Base-by-base conservation (phyloP, 2,888 invertebrate species). In the Allophyes oxyacanthae region DNA sequence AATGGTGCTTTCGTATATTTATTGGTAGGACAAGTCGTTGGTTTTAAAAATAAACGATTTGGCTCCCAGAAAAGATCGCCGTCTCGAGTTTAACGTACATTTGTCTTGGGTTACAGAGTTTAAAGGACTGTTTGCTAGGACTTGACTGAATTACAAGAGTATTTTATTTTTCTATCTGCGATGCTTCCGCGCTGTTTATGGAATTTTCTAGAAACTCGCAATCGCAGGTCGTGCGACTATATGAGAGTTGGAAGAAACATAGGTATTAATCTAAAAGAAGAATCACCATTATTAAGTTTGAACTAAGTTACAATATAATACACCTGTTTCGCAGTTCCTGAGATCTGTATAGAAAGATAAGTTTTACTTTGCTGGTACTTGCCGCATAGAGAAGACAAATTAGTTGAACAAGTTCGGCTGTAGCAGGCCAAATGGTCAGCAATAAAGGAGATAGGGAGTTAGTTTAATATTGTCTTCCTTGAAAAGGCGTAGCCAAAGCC, bases 21-120 rank as follows among this genome's bases (percentile, higher is more conserved):
- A 72, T 77, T 62, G 52, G 59, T 67, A 53, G 58, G 60, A 75
- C 72, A 70, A 60, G 49, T 63, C 43, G 36, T n/a, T 41, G 42
- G 54, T 58, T 70, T 45, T 62, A 64, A 75, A 76, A 77, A 76
- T 76, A 76, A 75, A 77, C 58, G 55, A 63, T 48, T 43, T 40
- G 28, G 20, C 38, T 63, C 52, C 50, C 57, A 57, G 68, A 75
- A 70, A 65, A 77, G 72, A 59, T 36, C 20, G 43, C 5, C 8
- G 54, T 36, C 54, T 52, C 51, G 36, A 55, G 54, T 43, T 48
- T 34, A 40, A 61, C 10, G 6, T 33, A 33, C 41, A 40, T 38
- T 28, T 20, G 38, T 42, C 46, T 49, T 33, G 25, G 28, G 43
- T 63, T 52, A 43, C 61, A 45, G 34, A 59, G 40, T 51, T 59